Evolutionary conservation across 2,113 vertebrate species (phyloP), one percentile per base, ranked within the genome.

Genomic region (Manacus vitellinus): DNA sequence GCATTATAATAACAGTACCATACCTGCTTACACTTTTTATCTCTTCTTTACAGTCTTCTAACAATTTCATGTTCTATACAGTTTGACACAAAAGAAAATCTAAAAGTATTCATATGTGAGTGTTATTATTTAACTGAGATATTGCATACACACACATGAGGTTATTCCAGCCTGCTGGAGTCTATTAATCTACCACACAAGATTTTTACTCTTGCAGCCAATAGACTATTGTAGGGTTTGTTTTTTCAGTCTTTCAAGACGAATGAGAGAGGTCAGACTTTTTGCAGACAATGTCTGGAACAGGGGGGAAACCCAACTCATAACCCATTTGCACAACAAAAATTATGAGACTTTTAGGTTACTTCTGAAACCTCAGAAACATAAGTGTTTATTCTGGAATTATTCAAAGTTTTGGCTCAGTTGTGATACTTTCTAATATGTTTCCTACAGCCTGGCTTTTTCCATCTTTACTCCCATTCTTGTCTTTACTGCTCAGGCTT

Each of bases 251-350:
- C 22, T 66, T 65, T 56, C 39, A 14, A 79, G 35, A 39, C 21
- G 19, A 85, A 31, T 62, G 24, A 73, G 28, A 73, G 28, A 4
- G 2, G 7, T 72, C 18, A 85, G 56, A 16, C 0, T 62, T 67
- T 92, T 59, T 82, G 70, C 28, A 71, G 43, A 85, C 2, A 63
- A 33, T 51, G 67, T n/a, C 6, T 35, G n/a, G 21, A 25, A 49
- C 5, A 27, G 14, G 3, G 0, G 1, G 2, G 5, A 47, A 43
- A 28, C 5, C 9, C 1, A 74, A 61, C 3, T 6, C 4, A 2
- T 20, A 52, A 59, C 22, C 4, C 12, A 14, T 6, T 43, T 16
- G 19, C 23, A 63, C 6, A 54, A 9, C 28, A 66, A 84, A 58
- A 80, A 35, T 18, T 47, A 16, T 41, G 19, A 73, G 24, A 37